Conservation (phyloP, 2,888 invertebrate species). For the Xanthorhoe spadicearia region DNA sequence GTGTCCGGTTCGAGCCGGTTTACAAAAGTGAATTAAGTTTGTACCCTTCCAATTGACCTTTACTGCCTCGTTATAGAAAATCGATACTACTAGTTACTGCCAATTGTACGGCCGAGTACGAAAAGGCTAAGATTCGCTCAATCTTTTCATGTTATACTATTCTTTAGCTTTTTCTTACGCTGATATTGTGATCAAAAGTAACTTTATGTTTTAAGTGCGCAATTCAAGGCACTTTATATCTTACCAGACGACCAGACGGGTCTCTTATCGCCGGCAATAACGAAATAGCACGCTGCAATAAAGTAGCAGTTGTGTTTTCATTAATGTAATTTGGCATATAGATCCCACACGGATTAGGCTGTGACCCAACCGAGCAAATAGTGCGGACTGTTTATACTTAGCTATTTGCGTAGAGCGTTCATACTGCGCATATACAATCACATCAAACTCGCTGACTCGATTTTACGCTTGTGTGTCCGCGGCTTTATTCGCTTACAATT, state of each 20-base stretch:
- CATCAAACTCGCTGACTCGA: not conserved
- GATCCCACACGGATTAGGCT: too few relatives aligned
- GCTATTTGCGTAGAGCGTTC: too few relatives aligned
- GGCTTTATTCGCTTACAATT: not conserved
- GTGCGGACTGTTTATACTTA: too few relatives aligned
- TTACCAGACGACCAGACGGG: slow-evolving; percentile 1
- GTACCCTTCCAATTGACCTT: slow-evolving; percentile 65
- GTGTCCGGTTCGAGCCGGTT: slow-evolving; percentile 62
- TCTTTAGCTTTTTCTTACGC: not conserved
- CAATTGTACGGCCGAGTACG: slow-evolving; percentile 37
- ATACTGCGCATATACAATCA: too few relatives aligned
- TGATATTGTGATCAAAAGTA: too few relatives aligned
- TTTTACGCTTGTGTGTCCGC: not conserved
- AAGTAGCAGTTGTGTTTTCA: slow-evolving; percentile 3
- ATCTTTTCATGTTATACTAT: slow-evolving; percentile 6
- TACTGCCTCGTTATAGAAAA: slow-evolving; percentile 59
- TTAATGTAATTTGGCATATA: not conserved
- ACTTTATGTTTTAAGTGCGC: not conserved
- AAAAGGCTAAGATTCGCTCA: slow-evolving; percentile 16
- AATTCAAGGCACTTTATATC: slow-evolving; percentile 7
- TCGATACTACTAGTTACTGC: slow-evolving; percentile 60
- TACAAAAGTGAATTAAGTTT: slow-evolving; percentile 71
- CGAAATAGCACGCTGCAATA: not conserved
- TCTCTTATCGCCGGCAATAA: too few relatives aligned
- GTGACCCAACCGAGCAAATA: not conserved